phyloP scores from a whole-genome alignment of 1,140 invertebrate species.

The Magallana ariakensis region DNA sequence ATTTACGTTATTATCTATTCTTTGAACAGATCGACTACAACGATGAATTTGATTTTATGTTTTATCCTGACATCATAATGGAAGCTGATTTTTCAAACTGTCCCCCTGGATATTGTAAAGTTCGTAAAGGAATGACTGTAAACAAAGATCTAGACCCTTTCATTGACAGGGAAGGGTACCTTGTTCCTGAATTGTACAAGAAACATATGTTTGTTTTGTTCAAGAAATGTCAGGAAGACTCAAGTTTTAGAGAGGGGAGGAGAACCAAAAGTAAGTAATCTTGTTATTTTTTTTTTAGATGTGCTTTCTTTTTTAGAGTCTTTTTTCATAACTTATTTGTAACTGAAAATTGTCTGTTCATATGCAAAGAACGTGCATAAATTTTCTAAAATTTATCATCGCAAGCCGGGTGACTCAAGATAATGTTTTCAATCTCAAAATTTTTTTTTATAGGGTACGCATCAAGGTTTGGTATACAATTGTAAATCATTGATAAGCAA shows the following conservation, averaged over 20 bases:
- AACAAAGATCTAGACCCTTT: neutral
- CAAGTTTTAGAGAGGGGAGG: neutral
- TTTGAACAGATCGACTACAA: neutral
- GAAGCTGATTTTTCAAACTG: neutral
- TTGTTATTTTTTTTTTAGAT: too few relatives aligned
- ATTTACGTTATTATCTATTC: too few relatives aligned
- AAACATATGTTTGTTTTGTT: neutral
- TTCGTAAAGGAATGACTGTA: neutral
- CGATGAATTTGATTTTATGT: slow-evolving; percentile 45
- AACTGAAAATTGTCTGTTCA: too few relatives aligned
- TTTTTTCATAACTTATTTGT: too few relatives aligned
- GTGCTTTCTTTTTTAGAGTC: too few relatives aligned
- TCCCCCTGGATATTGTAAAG: slow-evolving; percentile 36
- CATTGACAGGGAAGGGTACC: neutral
- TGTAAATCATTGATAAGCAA: too few relatives aligned
- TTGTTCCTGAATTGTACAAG: slow-evolving; percentile 15
- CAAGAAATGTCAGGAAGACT: neutral
- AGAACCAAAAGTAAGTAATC: neutral
- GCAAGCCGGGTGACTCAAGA: too few relatives aligned
- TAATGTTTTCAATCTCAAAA: too few relatives aligned
- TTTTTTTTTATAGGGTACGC: too few relatives aligned
- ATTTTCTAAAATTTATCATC: too few relatives aligned
- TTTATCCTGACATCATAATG: neutral
- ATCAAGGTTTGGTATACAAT: too few relatives aligned
- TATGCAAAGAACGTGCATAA: too few relatives aligned